Evolutionary conservation across 2,113 vertebrate species (phyloP).

Genomic region (Melanocharis versteri): DNA sequence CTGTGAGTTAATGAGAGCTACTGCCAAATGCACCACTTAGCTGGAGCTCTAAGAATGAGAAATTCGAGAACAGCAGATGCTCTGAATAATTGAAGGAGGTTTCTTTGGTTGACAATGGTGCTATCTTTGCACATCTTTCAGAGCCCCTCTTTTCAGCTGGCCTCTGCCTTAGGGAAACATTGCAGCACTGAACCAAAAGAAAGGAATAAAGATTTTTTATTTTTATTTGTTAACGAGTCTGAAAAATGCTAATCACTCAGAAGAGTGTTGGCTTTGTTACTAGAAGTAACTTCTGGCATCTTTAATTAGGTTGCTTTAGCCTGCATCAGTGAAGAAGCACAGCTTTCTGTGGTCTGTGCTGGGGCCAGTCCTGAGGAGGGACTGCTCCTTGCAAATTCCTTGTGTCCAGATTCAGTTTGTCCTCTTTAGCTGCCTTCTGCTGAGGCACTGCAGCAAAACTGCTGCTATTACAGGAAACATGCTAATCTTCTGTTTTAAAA

Average conservation of each 20-base stretch:
- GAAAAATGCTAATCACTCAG: background rate
- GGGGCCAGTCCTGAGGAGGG: background rate
- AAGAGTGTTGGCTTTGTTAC: background rate
- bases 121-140: conserved; percentile 38
- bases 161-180: background rate
- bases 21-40: conserved; percentile 2
- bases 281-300: background rate
- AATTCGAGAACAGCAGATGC: conserved; percentile 25
- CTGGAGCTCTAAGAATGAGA: conserved; percentile 32
- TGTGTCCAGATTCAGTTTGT: background rate
- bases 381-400: background rate
- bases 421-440: background rate
- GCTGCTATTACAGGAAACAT: background rate
- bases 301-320: background rate
- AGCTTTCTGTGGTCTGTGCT: background rate
- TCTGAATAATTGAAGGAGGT: conserved; percentile 70
- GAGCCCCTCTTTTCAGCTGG: background rate
- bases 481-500: background rate
- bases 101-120: conserved; percentile 32
- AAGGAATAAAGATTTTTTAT: background rate
- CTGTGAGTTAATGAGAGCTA: background rate
- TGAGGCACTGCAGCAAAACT: background rate
- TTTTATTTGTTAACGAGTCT: background rate
- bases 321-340: background rate
- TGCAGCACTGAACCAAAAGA: background rate